Evolutionary conservation across 2,113 vertebrate genomes (phyloP).

Genomic region (Corvus hawaiiensis): DNA sequence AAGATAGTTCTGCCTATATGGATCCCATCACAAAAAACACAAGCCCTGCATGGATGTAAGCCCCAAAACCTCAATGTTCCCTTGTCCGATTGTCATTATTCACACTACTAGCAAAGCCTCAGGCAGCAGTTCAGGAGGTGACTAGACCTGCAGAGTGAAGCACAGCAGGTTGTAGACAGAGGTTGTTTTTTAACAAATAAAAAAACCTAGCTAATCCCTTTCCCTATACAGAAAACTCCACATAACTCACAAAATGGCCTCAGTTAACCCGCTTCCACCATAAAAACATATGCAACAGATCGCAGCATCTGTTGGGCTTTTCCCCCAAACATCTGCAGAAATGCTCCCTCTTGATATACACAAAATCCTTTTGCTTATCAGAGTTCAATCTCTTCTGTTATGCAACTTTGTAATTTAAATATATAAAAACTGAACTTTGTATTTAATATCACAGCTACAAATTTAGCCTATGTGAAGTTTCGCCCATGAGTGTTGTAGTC

Average conservation of each 20-base stretch:
- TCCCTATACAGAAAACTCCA: neutral
- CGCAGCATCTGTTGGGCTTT: neutral
- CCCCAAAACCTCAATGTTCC: neutral
- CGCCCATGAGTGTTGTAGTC: neutral
- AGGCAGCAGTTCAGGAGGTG: neutral
- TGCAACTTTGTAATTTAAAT: neutral
- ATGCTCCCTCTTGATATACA: neutral
- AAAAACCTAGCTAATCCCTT: neutral
- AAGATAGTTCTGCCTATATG: neutral
- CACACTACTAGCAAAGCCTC: neutral
- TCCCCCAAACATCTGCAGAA: neutral
- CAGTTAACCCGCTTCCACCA: neutral
- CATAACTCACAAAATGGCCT: accelerated
- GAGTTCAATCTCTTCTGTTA: neutral
- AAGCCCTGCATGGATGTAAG: neutral
- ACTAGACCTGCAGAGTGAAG: neutral
- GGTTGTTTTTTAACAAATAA: neutral
- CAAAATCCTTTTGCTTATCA: neutral
- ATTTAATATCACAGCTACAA: neutral
- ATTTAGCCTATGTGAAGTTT: neutral
- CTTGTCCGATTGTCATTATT: neutral
- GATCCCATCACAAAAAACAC: neutral
- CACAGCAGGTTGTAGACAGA: neutral
- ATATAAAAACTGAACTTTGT: neutral
- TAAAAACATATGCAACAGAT: neutral